Base-by-base conservation (phyloP, 2,113 vertebrate species). In the Mandrillus leucophaeus region DNA sequence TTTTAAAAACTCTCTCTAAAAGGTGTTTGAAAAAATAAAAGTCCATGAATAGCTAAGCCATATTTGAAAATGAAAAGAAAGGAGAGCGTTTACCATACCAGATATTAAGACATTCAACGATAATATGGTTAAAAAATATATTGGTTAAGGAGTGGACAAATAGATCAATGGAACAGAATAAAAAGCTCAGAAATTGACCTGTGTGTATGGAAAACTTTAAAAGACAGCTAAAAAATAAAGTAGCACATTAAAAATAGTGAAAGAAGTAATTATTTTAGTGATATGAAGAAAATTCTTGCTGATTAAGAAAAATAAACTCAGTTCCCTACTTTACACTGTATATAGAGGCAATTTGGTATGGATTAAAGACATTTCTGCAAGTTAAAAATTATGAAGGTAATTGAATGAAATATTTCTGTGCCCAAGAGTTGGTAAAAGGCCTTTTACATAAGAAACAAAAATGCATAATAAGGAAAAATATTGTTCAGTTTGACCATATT, bases 391-490 rank as follows among this genome's bases (percentile, higher is more conserved):
- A 40, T 94, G 57, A 82, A 73, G 38, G 35, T 95, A 83, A 87
- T 64, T 68, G 35, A 83, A 25, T 80, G 76, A 93, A 90, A 66
- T 96, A 93, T 87, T 82, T 83, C 40, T 90, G 30, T 95, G 70
- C 38, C 22, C 18, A 4, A 78, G 25, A n/a, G 10, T 22, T 78
- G 13, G 55, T 18, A 76, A 78, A 48, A 89, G 38, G 20, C 6
- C 17, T 91, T 52, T 79, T 50, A 50, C 12, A 38, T 38, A 68
- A 88, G n/a, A 75, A 20, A 8, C n/a, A 80, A 79, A 80, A 55
- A 32, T 11, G 1, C 8, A 11, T 30, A 27, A 59, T 55, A 45
- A 43, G 17, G 25, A 52, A 68, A 90, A 80, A 80, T 40, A 68
- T 52, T 38, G 17, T 68, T 68, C 1, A 27, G 43, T 68, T 50